Conservation (phyloP, 1,140 invertebrate species). For the Orussus abietinus region DNA sequence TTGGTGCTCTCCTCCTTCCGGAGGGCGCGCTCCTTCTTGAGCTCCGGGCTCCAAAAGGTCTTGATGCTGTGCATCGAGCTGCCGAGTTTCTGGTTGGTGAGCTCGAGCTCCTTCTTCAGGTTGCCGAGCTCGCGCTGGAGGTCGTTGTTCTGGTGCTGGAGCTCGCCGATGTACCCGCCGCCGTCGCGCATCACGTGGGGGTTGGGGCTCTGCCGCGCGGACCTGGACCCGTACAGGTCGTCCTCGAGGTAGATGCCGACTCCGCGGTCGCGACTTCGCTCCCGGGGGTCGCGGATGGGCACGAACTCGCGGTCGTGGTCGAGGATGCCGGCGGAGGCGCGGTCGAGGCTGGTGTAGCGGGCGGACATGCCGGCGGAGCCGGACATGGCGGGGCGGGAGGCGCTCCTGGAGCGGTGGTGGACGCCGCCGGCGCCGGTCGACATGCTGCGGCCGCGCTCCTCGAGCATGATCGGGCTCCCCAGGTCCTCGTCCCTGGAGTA, state of each 20-base stretch:
- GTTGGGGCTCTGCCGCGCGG: slow-evolving; percentile 74
- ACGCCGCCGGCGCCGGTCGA: slow-evolving; percentile 59
- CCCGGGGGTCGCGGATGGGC: slow-evolving; percentile 70
- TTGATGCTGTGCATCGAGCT: slow-evolving; percentile 99
- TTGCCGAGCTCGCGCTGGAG: slow-evolving; percentile 94
- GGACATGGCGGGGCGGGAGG: slow-evolving; percentile 56
- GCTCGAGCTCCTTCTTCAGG: slow-evolving; percentile 92
- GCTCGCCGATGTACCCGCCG: slow-evolving; percentile 77
- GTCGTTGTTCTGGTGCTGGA: slow-evolving; percentile 93
- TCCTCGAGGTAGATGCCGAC: slow-evolving; percentile 68
- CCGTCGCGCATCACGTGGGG: slow-evolving; percentile 51
- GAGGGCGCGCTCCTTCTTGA: slow-evolving; percentile 95
- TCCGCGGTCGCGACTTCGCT: slow-evolving; percentile 59
- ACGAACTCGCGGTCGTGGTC: slow-evolving; percentile 75
- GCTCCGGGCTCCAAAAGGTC: slow-evolving; percentile 98
- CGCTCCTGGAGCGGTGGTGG: slow-evolving; percentile 61
- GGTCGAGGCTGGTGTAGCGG: slow-evolving; percentile 74
- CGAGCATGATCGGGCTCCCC: slow-evolving; percentile 64
- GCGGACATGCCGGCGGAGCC: slow-evolving; percentile 55
- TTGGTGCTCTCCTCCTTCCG: slow-evolving; percentile 97
- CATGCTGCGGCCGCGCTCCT: slow-evolving; percentile 61
- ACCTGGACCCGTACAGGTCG: slow-evolving; percentile 66
- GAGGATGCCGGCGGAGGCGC: slow-evolving; percentile 58
- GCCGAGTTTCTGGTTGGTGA: slow-evolving; percentile 96
- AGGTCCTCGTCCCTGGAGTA: slow-evolving; percentile 72